Evolutionary conservation across 2,888 invertebrate genomes (phyloP).

Genomic region (Euplexia lucipara): DNA sequence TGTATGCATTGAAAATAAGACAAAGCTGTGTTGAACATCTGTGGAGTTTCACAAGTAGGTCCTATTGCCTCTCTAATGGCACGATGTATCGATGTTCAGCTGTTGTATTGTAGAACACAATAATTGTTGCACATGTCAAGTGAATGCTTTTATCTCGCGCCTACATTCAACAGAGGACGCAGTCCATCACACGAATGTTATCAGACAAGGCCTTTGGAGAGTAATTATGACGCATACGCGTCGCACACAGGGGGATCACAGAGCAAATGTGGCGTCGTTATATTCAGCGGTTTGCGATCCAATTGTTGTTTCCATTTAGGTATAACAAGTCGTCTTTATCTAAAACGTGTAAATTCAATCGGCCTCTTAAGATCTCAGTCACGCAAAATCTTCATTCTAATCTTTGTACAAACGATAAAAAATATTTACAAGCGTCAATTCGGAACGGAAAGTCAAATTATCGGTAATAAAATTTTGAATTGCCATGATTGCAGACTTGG

Average conservation of each 20-base stretch:
- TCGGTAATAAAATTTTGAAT: constrained; percentile 71
- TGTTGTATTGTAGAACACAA: constrained; percentile 37
- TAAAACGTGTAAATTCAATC: constrained; percentile 36
- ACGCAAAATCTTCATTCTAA: constrained; percentile 47
- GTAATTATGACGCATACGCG: constrained; percentile 52
- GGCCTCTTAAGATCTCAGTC: constrained; percentile 37
- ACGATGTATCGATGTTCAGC: constrained; percentile 33
- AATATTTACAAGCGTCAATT: constrained; percentile 65
- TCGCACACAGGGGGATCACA: constrained; percentile 21
- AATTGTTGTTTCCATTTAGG: constrained; percentile 6
- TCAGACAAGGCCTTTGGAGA: constrained; percentile 60
- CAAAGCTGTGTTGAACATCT: constrained; percentile 52
- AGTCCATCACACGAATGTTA: constrained; percentile 58
- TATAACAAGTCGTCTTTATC: constrained; percentile 29
- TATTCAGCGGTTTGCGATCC: constrained; percentile 30
- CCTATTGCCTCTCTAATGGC: constrained; percentile 13
- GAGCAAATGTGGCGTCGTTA: constrained; percentile 15
- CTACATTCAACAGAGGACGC: constrained; percentile 49
- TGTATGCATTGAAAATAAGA: constrained; percentile 53
- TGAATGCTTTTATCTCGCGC: constrained; percentile 50
- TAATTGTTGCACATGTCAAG: constrained; percentile 57
- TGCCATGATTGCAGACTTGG: constrained; percentile 63
- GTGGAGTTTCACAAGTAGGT: constrained; percentile 58
- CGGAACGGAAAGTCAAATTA: constrained; percentile 72
- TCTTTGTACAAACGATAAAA: constrained; percentile 55